These are phyloP conservation scores for Hylia prasina DNA, from an alignment of 2,113 vertebrate species.

Conservation along the genomic window DNA sequence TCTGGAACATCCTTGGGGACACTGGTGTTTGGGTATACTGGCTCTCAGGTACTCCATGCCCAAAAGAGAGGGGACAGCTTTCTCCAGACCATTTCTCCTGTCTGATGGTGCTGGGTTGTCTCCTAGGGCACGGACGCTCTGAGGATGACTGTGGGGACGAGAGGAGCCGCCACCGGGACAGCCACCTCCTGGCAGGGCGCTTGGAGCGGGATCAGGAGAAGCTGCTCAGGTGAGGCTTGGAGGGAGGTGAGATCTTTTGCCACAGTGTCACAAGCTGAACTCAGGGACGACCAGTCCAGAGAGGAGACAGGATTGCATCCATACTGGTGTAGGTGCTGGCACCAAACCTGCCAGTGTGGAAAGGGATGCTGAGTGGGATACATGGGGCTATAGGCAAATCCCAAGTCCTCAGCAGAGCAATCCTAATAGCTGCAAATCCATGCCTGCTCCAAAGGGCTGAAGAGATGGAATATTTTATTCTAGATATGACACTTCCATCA, in stretches of 20 bases:
- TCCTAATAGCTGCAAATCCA: background rate
- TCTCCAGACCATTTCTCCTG: background rate
- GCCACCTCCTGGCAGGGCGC: constrained; percentile 83
- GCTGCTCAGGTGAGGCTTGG: constrained; percentile 82
- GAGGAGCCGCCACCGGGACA: constrained; percentile 80
- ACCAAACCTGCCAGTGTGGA: background rate
- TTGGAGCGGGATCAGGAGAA: constrained; percentile 93
- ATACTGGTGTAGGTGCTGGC: background rate
- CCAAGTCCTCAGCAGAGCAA: background rate
- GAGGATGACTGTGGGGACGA: constrained; percentile 88
- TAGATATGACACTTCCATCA: background rate
- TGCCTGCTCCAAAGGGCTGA: background rate
- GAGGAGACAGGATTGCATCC: background rate
- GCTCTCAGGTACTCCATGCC: background rate
- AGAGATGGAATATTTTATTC: background rate
- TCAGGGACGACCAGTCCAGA: background rate
- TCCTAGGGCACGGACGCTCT: constrained; percentile 62
- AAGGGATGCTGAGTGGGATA: background rate
- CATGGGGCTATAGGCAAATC: rapidly evolving
- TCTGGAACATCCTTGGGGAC: background rate
- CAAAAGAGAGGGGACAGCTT: background rate
- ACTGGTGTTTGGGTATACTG: background rate
- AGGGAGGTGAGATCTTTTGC: background rate
- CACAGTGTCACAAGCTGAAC: background rate
- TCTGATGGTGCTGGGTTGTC: background rate